phyloP scores from a whole-genome alignment of 1,140 invertebrate genomes.

The Acromyrmex echinatior region DNA sequence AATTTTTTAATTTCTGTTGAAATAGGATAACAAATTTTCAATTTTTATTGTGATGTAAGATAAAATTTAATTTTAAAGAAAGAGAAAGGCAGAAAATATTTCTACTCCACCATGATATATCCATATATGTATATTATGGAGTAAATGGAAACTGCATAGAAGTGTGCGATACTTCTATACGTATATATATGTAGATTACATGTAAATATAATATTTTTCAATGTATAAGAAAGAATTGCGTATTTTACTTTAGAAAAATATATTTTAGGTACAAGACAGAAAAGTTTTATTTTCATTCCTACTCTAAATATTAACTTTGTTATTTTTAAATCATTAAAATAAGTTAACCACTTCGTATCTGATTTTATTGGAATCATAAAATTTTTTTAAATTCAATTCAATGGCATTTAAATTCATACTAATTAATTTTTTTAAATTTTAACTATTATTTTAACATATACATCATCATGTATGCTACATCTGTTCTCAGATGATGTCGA shows the following conservation, averaged over 20 bases:
- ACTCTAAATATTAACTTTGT: neutral
- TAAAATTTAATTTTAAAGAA: conserved; percentile 59
- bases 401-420: too few species aligned
- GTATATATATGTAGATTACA: conserved; percentile 44
- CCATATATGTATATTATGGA: neutral
- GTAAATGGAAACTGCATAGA: conserved; percentile 11
- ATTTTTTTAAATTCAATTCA: too few species aligned
- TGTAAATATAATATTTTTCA: conserved; percentile 72
- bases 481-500: too few species aligned
- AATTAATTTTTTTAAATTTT: too few species aligned
- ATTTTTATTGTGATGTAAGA: conserved; percentile 22
- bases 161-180: conserved; percentile 51
- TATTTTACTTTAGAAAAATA: conserved; percentile 74
- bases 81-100: neutral
- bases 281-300: neutral
- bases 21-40: neutral
- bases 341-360: too few species aligned
- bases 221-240: conserved; percentile 66
- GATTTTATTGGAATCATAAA: too few species aligned
- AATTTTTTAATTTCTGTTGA: conserved; percentile 24
- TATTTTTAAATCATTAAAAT: too few species aligned
- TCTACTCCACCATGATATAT: neutral
- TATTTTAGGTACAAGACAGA: conserved; percentile 74
- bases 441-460: too few species aligned
- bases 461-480: too few species aligned